Evolutionary conservation across 1,140 invertebrate species (phyloP).

Genomic region (Neodiprion pinetum): DNA sequence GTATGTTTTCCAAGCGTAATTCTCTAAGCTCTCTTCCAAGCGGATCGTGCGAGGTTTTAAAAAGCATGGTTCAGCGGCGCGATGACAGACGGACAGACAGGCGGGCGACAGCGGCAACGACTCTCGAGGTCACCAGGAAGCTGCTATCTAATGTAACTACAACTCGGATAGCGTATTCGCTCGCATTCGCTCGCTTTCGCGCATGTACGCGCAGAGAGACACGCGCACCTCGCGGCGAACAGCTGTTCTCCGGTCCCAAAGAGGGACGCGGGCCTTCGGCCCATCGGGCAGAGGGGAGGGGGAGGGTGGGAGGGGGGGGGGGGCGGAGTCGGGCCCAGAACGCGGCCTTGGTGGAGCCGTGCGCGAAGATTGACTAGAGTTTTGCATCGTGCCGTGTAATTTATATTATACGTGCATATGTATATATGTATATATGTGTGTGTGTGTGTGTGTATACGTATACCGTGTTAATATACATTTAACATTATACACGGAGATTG

Average conservation of each 20-base stretch:
- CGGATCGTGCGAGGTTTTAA: too few species aligned
- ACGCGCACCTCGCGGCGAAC: constrained; percentile 42
- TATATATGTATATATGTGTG: neutral
- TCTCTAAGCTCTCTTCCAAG: too few species aligned
- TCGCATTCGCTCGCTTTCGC: constrained; percentile 25
- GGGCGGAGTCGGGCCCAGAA: constrained; percentile 44
- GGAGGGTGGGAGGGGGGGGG: neutral
- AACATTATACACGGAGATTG: too few species aligned
- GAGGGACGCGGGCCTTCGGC: neutral
- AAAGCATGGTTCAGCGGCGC: neutral
- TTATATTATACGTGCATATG: neutral
- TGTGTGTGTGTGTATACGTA: too few species aligned
- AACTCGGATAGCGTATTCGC: constrained; percentile 31
- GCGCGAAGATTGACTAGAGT: constrained; percentile 42
- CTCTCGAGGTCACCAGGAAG: constrained; percentile 56
- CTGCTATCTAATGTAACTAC: constrained; percentile 44
- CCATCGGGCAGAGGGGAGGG: neutral
- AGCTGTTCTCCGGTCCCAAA: constrained; percentile 42
- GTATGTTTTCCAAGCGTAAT: too few species aligned
- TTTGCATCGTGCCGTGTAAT: constrained; percentile 10
- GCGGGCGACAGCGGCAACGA: constrained; percentile 29
- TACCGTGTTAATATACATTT: too few species aligned
- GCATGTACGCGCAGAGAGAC: constrained; percentile 26
- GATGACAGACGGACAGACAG: constrained; percentile 16
- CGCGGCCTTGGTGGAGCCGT: constrained; percentile 47